Percentiles rank a stretch among this genome's conserved stretches.
These are phyloP conservation scores for Saturnia japonica DNA, from an alignment of 2,888 invertebrate species.

Conservation along the genomic window DNA sequence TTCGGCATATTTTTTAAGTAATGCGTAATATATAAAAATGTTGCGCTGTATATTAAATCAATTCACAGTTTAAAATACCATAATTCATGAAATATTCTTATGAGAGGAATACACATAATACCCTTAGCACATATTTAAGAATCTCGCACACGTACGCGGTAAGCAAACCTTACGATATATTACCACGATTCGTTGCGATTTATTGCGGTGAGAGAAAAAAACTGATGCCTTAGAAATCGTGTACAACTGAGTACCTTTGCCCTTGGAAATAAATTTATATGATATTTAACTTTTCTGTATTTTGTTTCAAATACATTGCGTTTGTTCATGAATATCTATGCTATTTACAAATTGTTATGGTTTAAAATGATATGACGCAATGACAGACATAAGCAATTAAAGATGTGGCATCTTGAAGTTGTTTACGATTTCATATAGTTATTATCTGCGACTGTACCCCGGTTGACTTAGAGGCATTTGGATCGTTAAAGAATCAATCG, in stretches of 20 bases:
- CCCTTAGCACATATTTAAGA: constrained; percentile 30
- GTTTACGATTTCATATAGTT: too few relatives aligned
- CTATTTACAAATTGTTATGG: too few relatives aligned
- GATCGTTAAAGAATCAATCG: too few relatives aligned
- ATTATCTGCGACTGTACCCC: too few relatives aligned
- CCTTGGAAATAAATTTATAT: constrained; percentile 17
- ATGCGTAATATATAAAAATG: too few relatives aligned
- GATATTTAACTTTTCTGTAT: not conserved
- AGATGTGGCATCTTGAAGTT: too few relatives aligned
- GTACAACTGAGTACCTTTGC: constrained; percentile 19
- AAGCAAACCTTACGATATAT: constrained; percentile 31
- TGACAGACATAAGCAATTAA: too few relatives aligned
- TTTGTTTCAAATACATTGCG: too few relatives aligned
- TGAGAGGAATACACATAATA: constrained; percentile 18
- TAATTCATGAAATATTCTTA: not conserved
- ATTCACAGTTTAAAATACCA: constrained; percentile 1
- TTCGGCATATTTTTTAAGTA: too few relatives aligned
- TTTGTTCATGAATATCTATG: too few relatives aligned
- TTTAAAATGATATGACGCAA: too few relatives aligned
- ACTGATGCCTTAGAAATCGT: constrained; percentile 25
- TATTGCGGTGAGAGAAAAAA: constrained; percentile 29
- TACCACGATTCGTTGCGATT: constrained; percentile 30
- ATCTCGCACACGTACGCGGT: constrained; percentile 30
- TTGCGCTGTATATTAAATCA: constrained; percentile 11
- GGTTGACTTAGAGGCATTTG: too few relatives aligned